phyloP scores from a whole-genome alignment of 2,888 invertebrate species.

The Pedicia rivosa region DNA sequence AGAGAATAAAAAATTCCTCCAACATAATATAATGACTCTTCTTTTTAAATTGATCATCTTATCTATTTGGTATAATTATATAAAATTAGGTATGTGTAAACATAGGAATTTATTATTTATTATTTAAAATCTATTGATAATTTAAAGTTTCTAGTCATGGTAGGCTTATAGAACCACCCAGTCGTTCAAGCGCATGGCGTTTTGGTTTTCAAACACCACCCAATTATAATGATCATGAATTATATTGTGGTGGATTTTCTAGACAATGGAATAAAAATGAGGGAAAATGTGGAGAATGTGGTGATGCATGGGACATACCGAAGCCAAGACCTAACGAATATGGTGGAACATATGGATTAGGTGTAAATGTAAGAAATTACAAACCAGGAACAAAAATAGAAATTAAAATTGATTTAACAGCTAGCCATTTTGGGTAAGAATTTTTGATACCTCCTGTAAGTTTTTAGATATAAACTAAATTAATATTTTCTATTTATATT shows the following conservation, averaged over 20 bases:
- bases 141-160: too few relatives aligned
- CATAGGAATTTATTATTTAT: too few relatives aligned
- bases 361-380: slow-evolving; percentile 67
- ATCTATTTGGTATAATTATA: too few relatives aligned
- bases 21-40: too few relatives aligned
- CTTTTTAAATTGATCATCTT: too few relatives aligned
- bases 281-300: slow-evolving; percentile 77
- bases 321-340: slow-evolving; percentile 62
- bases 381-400: slow-evolving; percentile 46
- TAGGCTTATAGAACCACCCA: slow-evolving; percentile 58
- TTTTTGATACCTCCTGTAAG: not conserved
- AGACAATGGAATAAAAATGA: slow-evolving; percentile 65
- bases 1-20: too few relatives aligned
- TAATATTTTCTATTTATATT: slow-evolving; percentile 5
- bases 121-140: too few relatives aligned
- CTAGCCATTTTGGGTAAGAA: slow-evolving; percentile 57
- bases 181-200: slow-evolving; percentile 75
- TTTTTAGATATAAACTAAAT: not conserved
- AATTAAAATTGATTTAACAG: slow-evolving; percentile 70
- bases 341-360: slow-evolving; percentile 70
- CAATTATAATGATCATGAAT: slow-evolving; percentile 79
- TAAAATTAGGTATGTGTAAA: too few relatives aligned
- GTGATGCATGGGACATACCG: slow-evolving; percentile 64
- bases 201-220: slow-evolving; percentile 77
- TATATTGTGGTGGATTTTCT: slow-evolving; percentile 76